Conservation (phyloP, 2,888 invertebrate species). For the Himalopsyche tibetana region DNA sequence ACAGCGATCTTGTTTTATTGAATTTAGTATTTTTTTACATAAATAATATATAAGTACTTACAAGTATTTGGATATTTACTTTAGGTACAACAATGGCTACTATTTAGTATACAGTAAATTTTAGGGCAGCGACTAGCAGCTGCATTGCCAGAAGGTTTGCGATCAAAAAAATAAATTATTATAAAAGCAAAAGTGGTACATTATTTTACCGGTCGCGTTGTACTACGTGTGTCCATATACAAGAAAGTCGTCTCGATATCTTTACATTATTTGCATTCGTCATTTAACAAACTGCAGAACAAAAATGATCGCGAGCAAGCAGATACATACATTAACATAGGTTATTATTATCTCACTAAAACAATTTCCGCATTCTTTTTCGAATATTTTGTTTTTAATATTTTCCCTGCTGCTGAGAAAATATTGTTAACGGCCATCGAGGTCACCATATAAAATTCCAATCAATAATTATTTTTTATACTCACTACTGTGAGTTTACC, state of each 20-base stretch:
- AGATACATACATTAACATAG: not conserved
- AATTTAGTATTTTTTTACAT: too few species aligned
- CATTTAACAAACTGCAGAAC: constrained; percentile 14
- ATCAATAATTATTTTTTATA: not conserved
- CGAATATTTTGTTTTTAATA: constrained; percentile 32
- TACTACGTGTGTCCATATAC: not conserved
- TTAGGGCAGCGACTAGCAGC: not conserved
- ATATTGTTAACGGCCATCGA: not conserved
- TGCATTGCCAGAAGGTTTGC: not conserved
- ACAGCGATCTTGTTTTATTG: too few species aligned
- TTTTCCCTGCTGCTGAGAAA: not conserved
- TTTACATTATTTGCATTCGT: constrained; percentile 27
- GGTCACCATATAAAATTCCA: not conserved
- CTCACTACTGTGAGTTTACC: too few species aligned
- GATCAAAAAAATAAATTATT: constrained; percentile 6
- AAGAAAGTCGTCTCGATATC: constrained; percentile 33
- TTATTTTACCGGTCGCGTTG: not conserved
- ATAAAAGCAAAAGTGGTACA: constrained; percentile 17
- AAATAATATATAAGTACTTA: too few species aligned
- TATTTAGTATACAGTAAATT: not conserved
- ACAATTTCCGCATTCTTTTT: constrained; percentile 32
- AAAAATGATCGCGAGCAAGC: not conserved
- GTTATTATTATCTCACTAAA: not conserved
- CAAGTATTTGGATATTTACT: too few species aligned
- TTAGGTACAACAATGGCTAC: too few species aligned